Evolutionary conservation across 92 coral and sea anemone genomes (phyloP), one percentile per base, ranked within the genome.

Genomic region (Porites rus): DNA sequence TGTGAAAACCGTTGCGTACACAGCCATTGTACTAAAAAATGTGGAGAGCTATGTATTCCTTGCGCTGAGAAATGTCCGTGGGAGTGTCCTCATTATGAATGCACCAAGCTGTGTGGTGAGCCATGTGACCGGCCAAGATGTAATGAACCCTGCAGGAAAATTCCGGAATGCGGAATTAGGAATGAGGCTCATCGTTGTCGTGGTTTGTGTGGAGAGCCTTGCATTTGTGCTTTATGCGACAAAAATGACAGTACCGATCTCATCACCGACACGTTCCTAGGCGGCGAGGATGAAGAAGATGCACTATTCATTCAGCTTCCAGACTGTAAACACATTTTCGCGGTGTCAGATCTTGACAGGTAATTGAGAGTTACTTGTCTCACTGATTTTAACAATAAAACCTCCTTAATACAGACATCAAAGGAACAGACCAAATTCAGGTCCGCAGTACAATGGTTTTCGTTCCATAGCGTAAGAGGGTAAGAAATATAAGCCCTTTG

Each of bases 271-370:
- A 79, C 84, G 2, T 85, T 90, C 71, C 85, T 93, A 7, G 89
- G 90, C 14, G 95, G 93, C 14, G 98, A 94, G 63, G 88, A 91
- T 1, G 96, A 96, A 61, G 76, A 90, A 80, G 91, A 70, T 24
- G 98, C 95, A 2, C 76, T 90, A 19, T 96, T 96, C 24, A 82
- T 96, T 69, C 80, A 82, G 59, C 93, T 96, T 19, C 74, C 86
- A 25, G 98, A 94, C 88, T 96, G 98, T 86, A 72, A 76, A 28
- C 98, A 96, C 77, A 96, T 94, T 64, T 92, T 94, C 65, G 97
- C 92, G 22, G 94, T 88, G 68, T 63, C 83, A 10, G 98, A 83
- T 78, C 84, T 96, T 67, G 98, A 96, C 86, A 77, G 52, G 75
- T 85, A 75, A 50, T 24, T 24, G 25, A 24, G 1, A 0, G 25